Evolutionary conservation across 2,797 vertebrate species (phyloP).

Genomic region (Chanos chanos): DNA sequence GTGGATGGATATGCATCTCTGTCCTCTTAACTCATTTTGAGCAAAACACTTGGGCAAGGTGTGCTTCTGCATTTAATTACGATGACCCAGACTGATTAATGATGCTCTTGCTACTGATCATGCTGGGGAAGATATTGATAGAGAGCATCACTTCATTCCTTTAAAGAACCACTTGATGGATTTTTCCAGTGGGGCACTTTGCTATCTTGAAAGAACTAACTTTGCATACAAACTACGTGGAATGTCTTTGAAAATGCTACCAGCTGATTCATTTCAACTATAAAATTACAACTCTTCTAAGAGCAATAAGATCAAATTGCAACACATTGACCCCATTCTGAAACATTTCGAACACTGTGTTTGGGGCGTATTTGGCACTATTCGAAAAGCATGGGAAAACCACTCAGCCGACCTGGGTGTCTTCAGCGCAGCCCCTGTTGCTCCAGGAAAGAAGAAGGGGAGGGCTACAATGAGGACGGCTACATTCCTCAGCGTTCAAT

Average conservation of each 20-base stretch:
- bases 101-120: slow-evolving; percentile 21
- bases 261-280: no score
- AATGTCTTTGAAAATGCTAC: no score
- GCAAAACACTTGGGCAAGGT: no score
- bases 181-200: no score
- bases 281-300: no score
- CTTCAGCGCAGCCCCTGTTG: slow-evolving; percentile 93
- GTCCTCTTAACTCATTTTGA: neutral
- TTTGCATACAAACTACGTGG: no score
- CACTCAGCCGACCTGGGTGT: slow-evolving; percentile 94
- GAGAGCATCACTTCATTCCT: no score
- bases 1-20: neutral
- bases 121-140: neutral
- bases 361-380: neutral
- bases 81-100: neutral
- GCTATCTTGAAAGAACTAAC: no score
- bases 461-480: slow-evolving; percentile 92
- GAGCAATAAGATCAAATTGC: no score
- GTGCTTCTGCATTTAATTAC: neutral
- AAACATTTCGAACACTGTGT: neutral
- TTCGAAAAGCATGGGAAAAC: slow-evolving; percentile 84
- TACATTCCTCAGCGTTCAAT: slow-evolving; percentile 94
- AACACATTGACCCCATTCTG: slow-evolving; percentile 37
- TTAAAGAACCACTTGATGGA: no score
- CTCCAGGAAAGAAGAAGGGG: slow-evolving; percentile 86